Conservation (phyloP, 2,797 vertebrate genomes). For the Pantherophis alleghaniensis region DNA sequence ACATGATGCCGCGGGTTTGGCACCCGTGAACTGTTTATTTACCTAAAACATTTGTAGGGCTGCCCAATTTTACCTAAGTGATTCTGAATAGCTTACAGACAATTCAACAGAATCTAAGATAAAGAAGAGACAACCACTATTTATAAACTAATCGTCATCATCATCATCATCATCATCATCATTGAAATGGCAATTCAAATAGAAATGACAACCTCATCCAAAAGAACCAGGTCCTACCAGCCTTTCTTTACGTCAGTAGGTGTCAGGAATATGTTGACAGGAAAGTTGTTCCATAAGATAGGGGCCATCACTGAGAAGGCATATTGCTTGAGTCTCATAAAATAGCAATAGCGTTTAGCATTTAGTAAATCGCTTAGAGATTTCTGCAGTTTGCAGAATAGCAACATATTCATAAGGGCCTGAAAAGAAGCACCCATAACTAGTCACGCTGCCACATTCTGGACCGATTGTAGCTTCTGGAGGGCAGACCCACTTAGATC, state of each 20-base stretch:
- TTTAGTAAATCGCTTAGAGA: no score
- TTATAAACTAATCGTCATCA: background rate
- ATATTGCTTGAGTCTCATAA: background rate
- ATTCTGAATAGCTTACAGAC: background rate
- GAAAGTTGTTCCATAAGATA: background rate
- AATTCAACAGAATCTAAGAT: background rate
- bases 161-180: no score
- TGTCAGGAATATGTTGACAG: background rate
- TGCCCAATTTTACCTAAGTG: background rate
- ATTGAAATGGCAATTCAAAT: background rate
- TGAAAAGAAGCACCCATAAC: background rate
- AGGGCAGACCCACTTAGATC: background rate
- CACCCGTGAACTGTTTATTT: background rate
- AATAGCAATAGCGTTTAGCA: background rate
- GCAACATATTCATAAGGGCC: background rate
- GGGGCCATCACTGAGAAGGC: background rate
- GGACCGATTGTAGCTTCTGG: background rate
- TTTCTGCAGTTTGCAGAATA: background rate
- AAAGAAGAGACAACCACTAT: background rate
- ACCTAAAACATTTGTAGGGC: background rate
- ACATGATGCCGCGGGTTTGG: no score
- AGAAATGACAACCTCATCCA: background rate
- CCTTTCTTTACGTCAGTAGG: background rate
- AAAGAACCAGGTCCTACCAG: background rate
- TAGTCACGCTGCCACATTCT: background rate